Percentiles rank a stretch among this genome's conserved stretches.
Evolutionary conservation across 2,797 vertebrate genomes (phyloP).

Genomic region (Scyliorhinus canicula): DNA sequence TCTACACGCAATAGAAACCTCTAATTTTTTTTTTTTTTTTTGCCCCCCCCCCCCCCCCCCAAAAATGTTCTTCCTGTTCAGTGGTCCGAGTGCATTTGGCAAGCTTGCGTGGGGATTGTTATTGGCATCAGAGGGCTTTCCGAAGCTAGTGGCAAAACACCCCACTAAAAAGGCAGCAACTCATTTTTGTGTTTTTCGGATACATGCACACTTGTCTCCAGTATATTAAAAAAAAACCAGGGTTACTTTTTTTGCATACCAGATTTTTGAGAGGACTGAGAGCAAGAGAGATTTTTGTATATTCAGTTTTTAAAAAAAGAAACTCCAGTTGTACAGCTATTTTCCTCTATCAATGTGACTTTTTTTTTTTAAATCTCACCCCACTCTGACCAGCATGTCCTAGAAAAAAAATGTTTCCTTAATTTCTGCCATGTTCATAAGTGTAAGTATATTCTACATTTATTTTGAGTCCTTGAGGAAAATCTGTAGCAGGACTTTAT

Average conservation of each 20-base stretch:
- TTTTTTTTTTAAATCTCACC: neutral
- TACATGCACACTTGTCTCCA: neutral
- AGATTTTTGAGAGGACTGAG: neutral
- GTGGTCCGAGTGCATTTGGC: neutral
- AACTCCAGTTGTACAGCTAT: conserved; percentile 12
- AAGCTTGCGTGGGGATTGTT: neutral
- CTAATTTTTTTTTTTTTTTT: neutral
- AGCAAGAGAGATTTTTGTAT: neutral
- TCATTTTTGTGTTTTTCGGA: neutral
- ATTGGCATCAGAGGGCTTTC: neutral
- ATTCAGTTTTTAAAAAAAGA: neutral
- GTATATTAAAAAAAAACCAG: neutral
- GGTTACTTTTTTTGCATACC: conserved; percentile 25
- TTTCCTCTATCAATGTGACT: neutral
- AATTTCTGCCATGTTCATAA: conserved; percentile 24
- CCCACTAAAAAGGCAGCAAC: neutral
- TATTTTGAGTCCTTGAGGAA: neutral
- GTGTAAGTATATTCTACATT: neutral
- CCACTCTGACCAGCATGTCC: neutral
- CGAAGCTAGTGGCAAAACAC: neutral
- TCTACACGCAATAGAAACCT: neutral
- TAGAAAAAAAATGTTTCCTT: neutral
- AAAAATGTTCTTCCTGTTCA: neutral
- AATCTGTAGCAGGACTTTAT: neutral
- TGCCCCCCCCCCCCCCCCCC: no score